Conservation (phyloP, 2,113 vertebrate species). For the Neogobius melanostomus region DNA sequence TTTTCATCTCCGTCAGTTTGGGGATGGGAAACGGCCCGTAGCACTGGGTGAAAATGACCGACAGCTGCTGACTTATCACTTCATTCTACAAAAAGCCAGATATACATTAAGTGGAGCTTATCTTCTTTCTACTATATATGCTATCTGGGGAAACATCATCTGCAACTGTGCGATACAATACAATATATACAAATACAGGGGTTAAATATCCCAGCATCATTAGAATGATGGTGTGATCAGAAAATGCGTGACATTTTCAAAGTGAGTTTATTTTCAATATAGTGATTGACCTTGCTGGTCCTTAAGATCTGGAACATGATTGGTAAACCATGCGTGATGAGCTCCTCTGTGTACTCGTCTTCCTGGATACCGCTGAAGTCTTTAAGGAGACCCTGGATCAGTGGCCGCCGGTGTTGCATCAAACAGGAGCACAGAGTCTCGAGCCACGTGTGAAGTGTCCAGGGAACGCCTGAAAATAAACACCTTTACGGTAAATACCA, state of each 20-base stretch:
- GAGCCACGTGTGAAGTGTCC: conserved; percentile 83
- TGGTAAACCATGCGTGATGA: conserved; percentile 80
- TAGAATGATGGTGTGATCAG: conserved; percentile 19
- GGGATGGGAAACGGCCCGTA: conserved; percentile 83
- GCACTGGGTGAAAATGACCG: conserved; percentile 81
- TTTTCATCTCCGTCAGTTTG: conserved; percentile 78
- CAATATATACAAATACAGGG: conserved; percentile 43
- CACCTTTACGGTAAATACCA: conserved; percentile 44
- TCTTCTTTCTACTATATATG: background rate
- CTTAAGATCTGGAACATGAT: conserved; percentile 83
- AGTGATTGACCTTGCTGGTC: conserved; percentile 73
- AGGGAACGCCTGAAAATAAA: conserved; percentile 75
- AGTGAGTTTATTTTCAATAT: conserved; percentile 35
- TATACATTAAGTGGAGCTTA: conserved; percentile 2
- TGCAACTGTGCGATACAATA: conserved; percentile 49
- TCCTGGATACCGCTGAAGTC: conserved; percentile 81
- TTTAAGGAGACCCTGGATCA: conserved; percentile 80
- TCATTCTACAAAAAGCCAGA: conserved; percentile 73
- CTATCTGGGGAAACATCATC: conserved; percentile 2
- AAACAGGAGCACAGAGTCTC: conserved; percentile 79
- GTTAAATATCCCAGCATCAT: conserved; percentile 13
- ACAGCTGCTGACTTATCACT: conserved; percentile 80
- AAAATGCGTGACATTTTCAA: conserved; percentile 22
- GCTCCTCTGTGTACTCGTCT: conserved; percentile 81
- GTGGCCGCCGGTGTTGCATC: conserved; percentile 75